Evolutionary conservation across 1,140 invertebrate species (phyloP), one percentile per base, ranked within the genome.

Genomic region (Neodiprion pinetum): DNA sequence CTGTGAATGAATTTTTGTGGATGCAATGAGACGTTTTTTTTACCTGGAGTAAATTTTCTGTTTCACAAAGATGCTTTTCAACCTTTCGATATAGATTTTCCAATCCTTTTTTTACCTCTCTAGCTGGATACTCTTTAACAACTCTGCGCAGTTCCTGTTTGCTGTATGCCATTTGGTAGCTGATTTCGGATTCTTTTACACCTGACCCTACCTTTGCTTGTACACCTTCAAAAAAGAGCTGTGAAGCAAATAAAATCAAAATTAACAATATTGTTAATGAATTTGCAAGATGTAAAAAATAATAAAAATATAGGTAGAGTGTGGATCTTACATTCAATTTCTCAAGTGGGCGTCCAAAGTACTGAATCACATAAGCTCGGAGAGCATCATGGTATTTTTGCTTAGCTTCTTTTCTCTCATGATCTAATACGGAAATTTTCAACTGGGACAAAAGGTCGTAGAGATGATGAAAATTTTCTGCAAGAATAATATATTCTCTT

Each of bases 391-490:
- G 94, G 89, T 99, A 99, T 78, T 94, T 94, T 80, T 93, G 91
- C 87, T 98, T 98, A 0, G 96, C 95, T 84, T 99, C 97, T 87
- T 97, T 98, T 76, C 96, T 92, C 79, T 96, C 92, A 17, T 90
- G 86, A 83, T 99, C 98, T 83, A 99, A 90, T 73, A 96, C 96
- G 9, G 93, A 88, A 78, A 99, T 96, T 90, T 99, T 99, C 50
- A 99, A 89, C 85, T 96, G 94, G 1, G 95, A 96, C 71, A 99
- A 88, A 69, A 96, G 88, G 21, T 94, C 95, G 85, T 96, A 94
- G 81, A 99, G 92, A 84, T 97, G 94, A 91, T 99, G 98, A 86
- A 96, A 99, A 89, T 99, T 99, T 91, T 99, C 96, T 93, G 89
- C 78, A 90, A 81, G 74, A 69, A 74, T 40, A 5, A 40, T 40